phyloP scores from a whole-genome alignment of 2,888 invertebrate genomes.

The Strigamia transsilvanica region DNA sequence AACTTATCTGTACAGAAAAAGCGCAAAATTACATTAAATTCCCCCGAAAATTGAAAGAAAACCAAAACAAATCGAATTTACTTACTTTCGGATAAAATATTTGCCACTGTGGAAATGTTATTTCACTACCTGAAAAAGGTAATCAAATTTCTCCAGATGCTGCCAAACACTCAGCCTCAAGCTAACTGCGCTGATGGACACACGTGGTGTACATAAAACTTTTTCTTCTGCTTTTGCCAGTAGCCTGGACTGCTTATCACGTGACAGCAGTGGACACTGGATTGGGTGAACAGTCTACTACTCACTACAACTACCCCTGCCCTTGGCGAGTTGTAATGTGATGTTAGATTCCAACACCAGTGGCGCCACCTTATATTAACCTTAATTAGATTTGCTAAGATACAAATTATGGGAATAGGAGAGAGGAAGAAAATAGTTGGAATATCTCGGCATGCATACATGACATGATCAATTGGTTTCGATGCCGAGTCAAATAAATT shows the following conservation, averaged over 20 bases:
- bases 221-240: slow-evolving; percentile 39
- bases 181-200: slow-evolving; percentile 16
- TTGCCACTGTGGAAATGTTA: slow-evolving; percentile 10
- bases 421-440: neutral
- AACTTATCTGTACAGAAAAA: neutral
- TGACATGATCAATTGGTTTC: too few species aligned
- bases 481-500: too few species aligned
- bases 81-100: slow-evolving; percentile 23
- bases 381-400: slow-evolving; percentile 12
- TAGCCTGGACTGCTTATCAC: slow-evolving; percentile 34
- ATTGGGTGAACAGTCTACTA: slow-evolving; percentile 45
- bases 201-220: slow-evolving; percentile 34
- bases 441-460: too few species aligned
- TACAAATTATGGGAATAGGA: neutral
- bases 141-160: slow-evolving; percentile 37
- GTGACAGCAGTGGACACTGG: slow-evolving; percentile 43
- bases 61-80: slow-evolving; percentile 2
- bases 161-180: slow-evolving; percentile 28
- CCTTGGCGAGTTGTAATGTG: slow-evolving; percentile 16
- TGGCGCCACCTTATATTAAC: slow-evolving; percentile 32
- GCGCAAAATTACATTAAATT: neutral
- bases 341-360: slow-evolving; percentile 31
- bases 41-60: neutral
- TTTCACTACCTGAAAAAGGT: slow-evolving; percentile 40
- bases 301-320: slow-evolving; percentile 43